These are phyloP conservation scores for Oeneis ivallda DNA, from an alignment of 2,888 invertebrate species.

Conservation along the genomic window DNA sequence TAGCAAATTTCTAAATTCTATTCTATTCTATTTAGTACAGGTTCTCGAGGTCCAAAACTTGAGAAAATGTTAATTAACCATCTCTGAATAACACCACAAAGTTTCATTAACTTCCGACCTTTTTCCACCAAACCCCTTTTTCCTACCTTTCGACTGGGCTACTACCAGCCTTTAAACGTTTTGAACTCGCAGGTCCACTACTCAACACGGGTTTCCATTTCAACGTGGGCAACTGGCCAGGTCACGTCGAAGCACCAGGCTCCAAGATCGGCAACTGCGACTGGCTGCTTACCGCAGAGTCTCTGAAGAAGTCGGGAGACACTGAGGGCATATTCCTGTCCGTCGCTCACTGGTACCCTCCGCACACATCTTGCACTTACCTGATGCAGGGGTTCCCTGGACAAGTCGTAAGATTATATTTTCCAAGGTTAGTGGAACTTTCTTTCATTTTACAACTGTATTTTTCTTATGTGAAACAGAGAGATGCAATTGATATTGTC, in stretches of 20 bases:
- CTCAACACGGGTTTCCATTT: constrained; percentile 97
- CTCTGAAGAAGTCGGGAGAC: constrained; percentile 88
- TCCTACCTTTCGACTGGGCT: too few relatives aligned
- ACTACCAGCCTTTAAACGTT: background rate
- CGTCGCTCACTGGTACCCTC: constrained; percentile 96
- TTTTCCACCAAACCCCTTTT: too few relatives aligned
- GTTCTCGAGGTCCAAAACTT: too few relatives aligned
- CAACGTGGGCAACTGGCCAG: constrained; percentile 97
- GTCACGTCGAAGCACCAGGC: constrained; percentile 94
- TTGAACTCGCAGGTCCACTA: constrained; percentile 83
- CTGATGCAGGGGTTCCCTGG: constrained; percentile 92
- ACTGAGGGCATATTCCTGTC: constrained; percentile 94
- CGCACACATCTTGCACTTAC: constrained; percentile 95
- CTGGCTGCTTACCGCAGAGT: constrained; percentile 92
- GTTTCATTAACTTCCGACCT: too few relatives aligned
- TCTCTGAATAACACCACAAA: too few relatives aligned
- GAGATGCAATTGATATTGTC: too few relatives aligned
- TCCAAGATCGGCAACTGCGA: constrained; percentile 93
- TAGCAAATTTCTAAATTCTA: too few relatives aligned
- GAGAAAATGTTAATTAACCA: too few relatives aligned
- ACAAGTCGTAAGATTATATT: constrained; percentile 93
- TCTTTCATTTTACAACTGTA: background rate
- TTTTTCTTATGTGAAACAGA: too few relatives aligned
- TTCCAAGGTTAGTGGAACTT: constrained; percentile 85
- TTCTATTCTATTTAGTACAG: too few relatives aligned